phyloP scores from a whole-genome alignment of 2,888 invertebrate genomes.

The Metalampra italica region DNA sequence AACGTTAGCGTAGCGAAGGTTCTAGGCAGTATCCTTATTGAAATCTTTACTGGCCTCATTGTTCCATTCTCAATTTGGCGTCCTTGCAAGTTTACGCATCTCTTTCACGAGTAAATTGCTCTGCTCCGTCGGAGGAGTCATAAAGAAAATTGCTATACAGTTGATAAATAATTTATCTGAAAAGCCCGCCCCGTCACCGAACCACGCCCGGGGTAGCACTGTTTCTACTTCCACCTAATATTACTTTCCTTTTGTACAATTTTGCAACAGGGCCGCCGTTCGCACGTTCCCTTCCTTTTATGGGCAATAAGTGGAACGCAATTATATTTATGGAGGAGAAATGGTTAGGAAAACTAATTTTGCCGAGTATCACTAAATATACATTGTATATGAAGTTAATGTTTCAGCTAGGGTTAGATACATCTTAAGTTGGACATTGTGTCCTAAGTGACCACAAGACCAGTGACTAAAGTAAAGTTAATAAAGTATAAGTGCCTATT shows the following conservation, averaged over 20 bases:
- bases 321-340: conserved; percentile 75
- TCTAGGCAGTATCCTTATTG: conserved; percentile 46
- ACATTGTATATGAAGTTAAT: conserved; percentile 9
- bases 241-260: conserved; percentile 78
- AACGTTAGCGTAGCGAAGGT: background rate
- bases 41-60: conserved; percentile 64
- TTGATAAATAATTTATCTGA: conserved; percentile 79
- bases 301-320: conserved; percentile 78
- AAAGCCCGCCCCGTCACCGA: conserved; percentile 77
- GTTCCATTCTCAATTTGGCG: conserved; percentile 70
- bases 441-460: too few species aligned
- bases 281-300: conserved; percentile 76
- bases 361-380: conserved; percentile 57
- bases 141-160: conserved; percentile 79
- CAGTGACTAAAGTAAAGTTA: too few species aligned
- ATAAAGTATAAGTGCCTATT: too few species aligned
- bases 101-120: conserved; percentile 76
- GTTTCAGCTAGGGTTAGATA: background rate
- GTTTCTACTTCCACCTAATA: conserved; percentile 71
- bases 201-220: conserved; percentile 64
- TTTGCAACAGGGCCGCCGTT: conserved; percentile 75
- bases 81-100: conserved; percentile 77
- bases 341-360: conserved; percentile 75
- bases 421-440: too few species aligned
- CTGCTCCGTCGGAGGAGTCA: conserved; percentile 77